Conservation (phyloP, 2,797 vertebrate species). For the Xyrichtys novacula region DNA sequence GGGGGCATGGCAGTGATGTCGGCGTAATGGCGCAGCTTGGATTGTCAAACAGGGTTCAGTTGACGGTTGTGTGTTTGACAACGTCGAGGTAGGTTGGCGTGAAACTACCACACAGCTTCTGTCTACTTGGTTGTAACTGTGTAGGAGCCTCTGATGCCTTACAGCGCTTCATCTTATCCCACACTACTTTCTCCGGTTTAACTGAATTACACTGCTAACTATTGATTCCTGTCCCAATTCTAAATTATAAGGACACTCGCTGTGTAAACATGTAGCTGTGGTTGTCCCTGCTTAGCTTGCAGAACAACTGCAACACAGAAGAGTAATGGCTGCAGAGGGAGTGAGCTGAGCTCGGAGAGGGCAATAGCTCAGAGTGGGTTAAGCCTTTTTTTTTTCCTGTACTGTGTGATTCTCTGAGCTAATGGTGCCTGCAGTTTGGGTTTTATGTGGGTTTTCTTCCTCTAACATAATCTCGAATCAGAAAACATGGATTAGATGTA, state of each 20-base stretch:
- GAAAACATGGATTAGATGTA: conserved; percentile 5
- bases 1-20: conserved; percentile 56
- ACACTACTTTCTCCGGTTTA: conserved; percentile 70
- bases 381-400: conserved; percentile 31
- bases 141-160: conserved; percentile 43
- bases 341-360: conserved; percentile 47
- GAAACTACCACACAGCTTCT: conserved; percentile 14
- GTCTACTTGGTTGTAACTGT: conserved; percentile 26
- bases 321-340: conserved; percentile 70
- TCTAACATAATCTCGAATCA: conserved; percentile 2
- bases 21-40: conserved; percentile 56
- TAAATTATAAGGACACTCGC: conserved; percentile 79
- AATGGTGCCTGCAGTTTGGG: conserved; percentile 41
- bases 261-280: conserved; percentile 75
- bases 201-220: conserved; percentile 72
- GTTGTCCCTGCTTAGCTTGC: conserved; percentile 79
- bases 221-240: conserved; percentile 78
- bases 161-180: conserved; percentile 56
- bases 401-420: conserved; percentile 48
- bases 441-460: not conserved
- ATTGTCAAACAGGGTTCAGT: conserved; percentile 46
- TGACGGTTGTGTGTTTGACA: conserved; percentile 42
- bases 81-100: conserved; percentile 30
- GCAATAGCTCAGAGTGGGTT: conserved; percentile 59
- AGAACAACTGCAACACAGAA: conserved; percentile 66